Base-by-base conservation (phyloP, 2,888 invertebrate genomes). In the Scaeva pyrastri region DNA sequence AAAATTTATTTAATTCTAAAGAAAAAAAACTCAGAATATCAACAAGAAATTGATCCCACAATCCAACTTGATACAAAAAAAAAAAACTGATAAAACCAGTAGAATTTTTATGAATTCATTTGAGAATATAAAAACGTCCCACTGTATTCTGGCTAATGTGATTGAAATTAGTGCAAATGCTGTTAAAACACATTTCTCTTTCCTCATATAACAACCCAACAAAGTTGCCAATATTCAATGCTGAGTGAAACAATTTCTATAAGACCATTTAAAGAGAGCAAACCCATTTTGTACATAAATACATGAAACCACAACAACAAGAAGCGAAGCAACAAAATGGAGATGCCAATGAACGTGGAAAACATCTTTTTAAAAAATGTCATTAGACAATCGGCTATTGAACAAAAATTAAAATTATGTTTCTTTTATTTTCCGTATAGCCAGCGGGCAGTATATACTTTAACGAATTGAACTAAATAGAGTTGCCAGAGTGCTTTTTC, bases 361-460 rank as follows among this genome's bases (percentile, higher is more conserved):
- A 56, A 79, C 66, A 80, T 84, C 71, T 75, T 66, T 80, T 72
- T 50, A 72, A 31, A 12, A 76, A 85, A 80, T 58, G 80, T 36
- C 80, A 80, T 76, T 80, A 80, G 45, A 48, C 43, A 43, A 43
- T 62, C 66, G 79, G 52, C 71, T 26, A 26, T 77, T 71, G 55
- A 45, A n/a, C n/a, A n/a, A 48, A 68, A 70, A 31, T 31, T 5
- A 31, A 31, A 31, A 31, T 31, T 75, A 58, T 80, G 39, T 45
- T 68, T 36, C 70, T 31, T 31, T 8, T 31, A 8, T n/a, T n/a
- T n/a, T 74, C 70, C 75, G 52, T 58, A 48, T 31, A 31, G 31
- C 31, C 31, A 48, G 43, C 26, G 64, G 71, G 16, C 19, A 55
- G 58, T 43, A 41, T 12, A 39, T 50, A 26, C n/a, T 43, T 26